phyloP scores from a whole-genome alignment of 1,140 invertebrate species.

The Scylla paramamosain region DNA sequence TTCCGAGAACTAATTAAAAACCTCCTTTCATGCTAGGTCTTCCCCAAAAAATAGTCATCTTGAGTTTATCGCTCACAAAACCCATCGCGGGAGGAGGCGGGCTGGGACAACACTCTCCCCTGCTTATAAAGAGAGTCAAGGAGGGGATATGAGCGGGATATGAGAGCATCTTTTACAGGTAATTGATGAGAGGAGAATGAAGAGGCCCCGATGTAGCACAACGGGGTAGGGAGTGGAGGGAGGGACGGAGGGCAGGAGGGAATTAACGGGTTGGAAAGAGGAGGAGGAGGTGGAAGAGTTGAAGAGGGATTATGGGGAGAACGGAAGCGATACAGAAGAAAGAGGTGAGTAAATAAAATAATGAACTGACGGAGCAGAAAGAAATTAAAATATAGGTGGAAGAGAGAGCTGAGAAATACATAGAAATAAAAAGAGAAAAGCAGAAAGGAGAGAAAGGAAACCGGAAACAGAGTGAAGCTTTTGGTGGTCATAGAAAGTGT shows the following conservation, averaged over 20 bases:
- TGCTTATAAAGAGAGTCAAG: neutral
- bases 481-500: neutral
- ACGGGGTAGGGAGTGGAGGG: neutral
- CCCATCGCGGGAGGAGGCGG: neutral
- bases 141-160: neutral
- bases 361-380: neutral
- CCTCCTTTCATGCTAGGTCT: neutral
- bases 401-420: neutral
- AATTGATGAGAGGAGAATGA: neutral
- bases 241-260: too few relatives aligned
- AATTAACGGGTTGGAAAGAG: neutral
- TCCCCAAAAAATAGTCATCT: neutral
- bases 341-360: neutral
- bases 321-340: neutral
- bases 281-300: neutral
- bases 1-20: neutral
- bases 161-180: constrained; percentile 10
- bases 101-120: neutral
- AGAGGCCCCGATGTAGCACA: neutral
- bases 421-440: neutral
- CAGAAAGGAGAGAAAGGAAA: neutral
- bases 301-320: neutral
- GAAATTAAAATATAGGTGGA: neutral
- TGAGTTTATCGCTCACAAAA: neutral
- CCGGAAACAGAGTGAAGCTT: neutral